Evolutionary conservation across 2,888 invertebrate species (phyloP), one percentile per base, ranked within the genome.

Genomic region (Eupsilia transversa): DNA sequence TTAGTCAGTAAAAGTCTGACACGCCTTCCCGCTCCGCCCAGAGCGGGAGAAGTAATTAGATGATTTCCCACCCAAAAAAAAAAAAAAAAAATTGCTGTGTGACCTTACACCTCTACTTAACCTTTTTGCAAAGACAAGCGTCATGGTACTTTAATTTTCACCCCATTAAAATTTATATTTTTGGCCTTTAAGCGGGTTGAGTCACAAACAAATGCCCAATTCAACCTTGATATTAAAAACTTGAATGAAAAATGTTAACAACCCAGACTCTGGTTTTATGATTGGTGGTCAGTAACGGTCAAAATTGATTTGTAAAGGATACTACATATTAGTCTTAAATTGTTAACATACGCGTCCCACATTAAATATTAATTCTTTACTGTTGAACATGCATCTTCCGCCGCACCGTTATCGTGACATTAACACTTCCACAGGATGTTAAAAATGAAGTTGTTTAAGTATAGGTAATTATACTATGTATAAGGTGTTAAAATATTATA

Each of bases 221-320:
- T 41, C 23, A 69, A 74, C 83, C 85, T 83, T 83, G 82, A 67
- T 77, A 78, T 64, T 81, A 72, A 61, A 68, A 81, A 70, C 60
- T 59, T 61, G 64, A 85, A 72, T 81, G 43, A 54, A 74, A 63
- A 69, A 77, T 81, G 57, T 80, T 81, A 69, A 72, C 41, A 67
- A 38, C 60, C 12, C 43, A 33, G 30, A 61, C 10, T 56, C 10
- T 57, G 9, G 3, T 70, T 63, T 74, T 52, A 72, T 74, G 38
- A 23, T 1, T 73, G 60, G 38, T 64, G 71, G 3, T 49, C 56
- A 33, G 46, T 52, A 74, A 72, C 59, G 38, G 69, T 72, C 75
- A 80, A 35, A 77, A 61, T 80, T 33, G 3, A 66, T 66, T 74
- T 60, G 33, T 33, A 61, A 61, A 61, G 46, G 54, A 66, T 27